Evolutionary conservation across 2,113 vertebrate species (phyloP).

Genomic region (Chloroceryle aenea): DNA sequence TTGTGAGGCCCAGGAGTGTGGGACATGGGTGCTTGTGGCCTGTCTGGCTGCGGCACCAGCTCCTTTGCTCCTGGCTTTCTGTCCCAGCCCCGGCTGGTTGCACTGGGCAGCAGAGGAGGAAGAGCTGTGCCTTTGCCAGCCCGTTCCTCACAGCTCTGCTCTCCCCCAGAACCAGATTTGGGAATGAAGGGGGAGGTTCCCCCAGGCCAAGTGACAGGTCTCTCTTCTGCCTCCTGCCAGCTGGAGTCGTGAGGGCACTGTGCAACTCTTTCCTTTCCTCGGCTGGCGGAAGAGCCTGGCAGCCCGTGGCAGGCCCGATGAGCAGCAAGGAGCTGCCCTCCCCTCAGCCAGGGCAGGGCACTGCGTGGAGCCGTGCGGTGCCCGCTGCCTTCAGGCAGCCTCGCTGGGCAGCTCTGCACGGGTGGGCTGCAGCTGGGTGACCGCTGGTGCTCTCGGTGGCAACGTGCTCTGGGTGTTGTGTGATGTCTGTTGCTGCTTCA

Average conservation of each 20-base stretch:
- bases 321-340: not conserved
- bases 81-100: not conserved
- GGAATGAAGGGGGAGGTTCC: not conserved
- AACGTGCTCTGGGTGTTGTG: not conserved
- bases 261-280: not conserved
- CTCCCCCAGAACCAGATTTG: not conserved
- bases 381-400: not conserved
- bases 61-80: not conserved
- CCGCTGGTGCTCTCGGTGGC: not conserved
- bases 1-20: accelerated
- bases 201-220: not conserved
- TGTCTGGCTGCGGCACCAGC: not conserved
- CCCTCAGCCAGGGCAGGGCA: not conserved
- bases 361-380: accelerated
- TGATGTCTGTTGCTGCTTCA: not conserved
- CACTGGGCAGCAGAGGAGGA: not conserved
- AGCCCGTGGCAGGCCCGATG: not conserved
- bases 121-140: accelerated
- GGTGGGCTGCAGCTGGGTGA: not conserved
- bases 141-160: not conserved
- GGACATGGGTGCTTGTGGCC: not conserved
- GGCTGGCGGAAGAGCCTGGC: constrained; percentile 4
- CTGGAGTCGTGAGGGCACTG: not conserved
- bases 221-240: not conserved
- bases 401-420: not conserved